These are phyloP conservation scores for Clepsis dumicolana DNA, from an alignment of 2,888 invertebrate genomes.

Conservation along the genomic window DNA sequence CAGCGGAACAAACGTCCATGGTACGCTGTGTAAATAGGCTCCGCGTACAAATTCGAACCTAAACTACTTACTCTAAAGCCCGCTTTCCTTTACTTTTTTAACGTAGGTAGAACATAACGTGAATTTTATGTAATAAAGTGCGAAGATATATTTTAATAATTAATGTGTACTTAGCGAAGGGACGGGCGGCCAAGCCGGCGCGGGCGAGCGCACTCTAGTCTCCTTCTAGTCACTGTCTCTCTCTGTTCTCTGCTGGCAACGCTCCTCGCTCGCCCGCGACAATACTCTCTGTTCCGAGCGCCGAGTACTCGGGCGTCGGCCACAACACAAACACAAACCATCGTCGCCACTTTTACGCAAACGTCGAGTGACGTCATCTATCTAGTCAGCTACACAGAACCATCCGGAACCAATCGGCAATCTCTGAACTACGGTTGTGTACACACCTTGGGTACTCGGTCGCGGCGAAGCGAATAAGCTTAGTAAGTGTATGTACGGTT, in stretches of 20 bases:
- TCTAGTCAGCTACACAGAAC: conserved; percentile 59
- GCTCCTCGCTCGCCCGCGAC: conserved; percentile 76
- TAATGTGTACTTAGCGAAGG: conserved; percentile 84
- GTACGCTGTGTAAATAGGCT: conserved; percentile 85
- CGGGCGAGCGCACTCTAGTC: conserved; percentile 72
- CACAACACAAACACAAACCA: conserved; percentile 49
- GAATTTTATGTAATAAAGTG: conserved; percentile 86
- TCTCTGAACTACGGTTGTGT: conserved; percentile 58
- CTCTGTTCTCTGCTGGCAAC: conserved; percentile 38
- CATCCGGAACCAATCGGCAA: conserved; percentile 48
- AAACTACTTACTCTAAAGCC: conserved; percentile 79
- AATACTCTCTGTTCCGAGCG: conserved; percentile 58
- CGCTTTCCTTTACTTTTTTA: conserved; percentile 83
- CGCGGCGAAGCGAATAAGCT: conserved; percentile 76
- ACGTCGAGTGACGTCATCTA: conserved; percentile 54
- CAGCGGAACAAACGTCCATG: conserved; percentile 83
- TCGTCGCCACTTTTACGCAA: conserved; percentile 50
- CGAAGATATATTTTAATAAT: conserved; percentile 86
- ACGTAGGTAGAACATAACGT: conserved; percentile 85
- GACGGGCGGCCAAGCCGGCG: conserved; percentile 83
- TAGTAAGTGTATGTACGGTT: conserved; percentile 85
- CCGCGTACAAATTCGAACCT: conserved; percentile 84
- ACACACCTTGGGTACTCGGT: conserved; percentile 78
- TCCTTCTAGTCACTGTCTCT: conserved; percentile 47
- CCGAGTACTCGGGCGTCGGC: conserved; percentile 12